phyloP scores from a whole-genome alignment of 1,140 invertebrate species.

The Leguminivora glycinivorella region DNA sequence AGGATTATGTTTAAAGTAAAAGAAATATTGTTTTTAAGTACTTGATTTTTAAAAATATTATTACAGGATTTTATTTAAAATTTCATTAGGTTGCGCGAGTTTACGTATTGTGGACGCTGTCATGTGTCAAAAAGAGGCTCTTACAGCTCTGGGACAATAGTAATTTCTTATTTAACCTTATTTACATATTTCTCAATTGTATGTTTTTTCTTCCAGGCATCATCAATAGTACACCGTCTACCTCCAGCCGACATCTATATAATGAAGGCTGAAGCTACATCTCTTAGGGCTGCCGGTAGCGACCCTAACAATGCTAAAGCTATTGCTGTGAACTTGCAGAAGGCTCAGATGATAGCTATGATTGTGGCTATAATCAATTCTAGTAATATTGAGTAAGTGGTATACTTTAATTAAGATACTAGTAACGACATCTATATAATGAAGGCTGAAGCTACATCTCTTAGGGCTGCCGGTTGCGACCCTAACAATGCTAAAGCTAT shows the following conservation, averaged over 20 bases:
- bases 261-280: slow-evolving; percentile 71
- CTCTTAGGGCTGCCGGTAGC: slow-evolving; percentile 64
- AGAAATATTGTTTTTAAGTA: no score
- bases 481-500: slow-evolving; percentile 72
- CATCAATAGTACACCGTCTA: slow-evolving; percentile 51
- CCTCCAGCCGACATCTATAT: slow-evolving; percentile 71
- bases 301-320: slow-evolving; percentile 74
- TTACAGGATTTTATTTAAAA: no score
- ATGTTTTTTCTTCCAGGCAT: slow-evolving; percentile 52
- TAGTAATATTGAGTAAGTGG: slow-evolving; percentile 41
- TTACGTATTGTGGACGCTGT: no score
- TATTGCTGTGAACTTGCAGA: slow-evolving; percentile 71
- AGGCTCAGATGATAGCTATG: slow-evolving; percentile 71
- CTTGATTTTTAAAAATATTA: no score
- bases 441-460: slow-evolving; percentile 67
- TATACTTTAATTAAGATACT: not conserved
- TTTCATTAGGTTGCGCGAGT: no score
- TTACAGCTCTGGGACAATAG: no score
- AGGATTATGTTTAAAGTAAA: no score
- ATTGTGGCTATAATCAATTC: slow-evolving; percentile 66
- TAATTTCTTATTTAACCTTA: not conserved
- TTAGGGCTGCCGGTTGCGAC: slow-evolving; percentile 68
- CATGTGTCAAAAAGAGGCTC: no score
- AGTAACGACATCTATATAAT: slow-evolving; percentile 73
- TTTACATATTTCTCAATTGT: not conserved